A percentile compares a stretch with the other conserved stretches of the same genome.
phyloP scores from a whole-genome alignment of 2,113 vertebrate genomes.

The Chlorodrepanis virens region DNA sequence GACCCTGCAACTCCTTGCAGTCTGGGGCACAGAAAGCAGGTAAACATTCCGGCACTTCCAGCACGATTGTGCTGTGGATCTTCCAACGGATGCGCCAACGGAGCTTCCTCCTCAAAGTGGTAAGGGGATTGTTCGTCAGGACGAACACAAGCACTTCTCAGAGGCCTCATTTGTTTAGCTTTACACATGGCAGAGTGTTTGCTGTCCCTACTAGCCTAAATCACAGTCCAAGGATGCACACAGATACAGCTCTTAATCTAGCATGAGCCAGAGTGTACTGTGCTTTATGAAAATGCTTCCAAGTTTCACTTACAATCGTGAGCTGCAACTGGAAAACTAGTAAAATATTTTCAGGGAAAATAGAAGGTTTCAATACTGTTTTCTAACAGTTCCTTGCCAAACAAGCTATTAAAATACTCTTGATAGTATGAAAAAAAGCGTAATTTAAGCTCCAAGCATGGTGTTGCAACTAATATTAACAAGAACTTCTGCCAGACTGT shows the following conservation, averaged over 20 bases:
- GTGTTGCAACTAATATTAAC: background rate
- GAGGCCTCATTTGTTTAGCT: background rate
- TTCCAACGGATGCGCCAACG: background rate
- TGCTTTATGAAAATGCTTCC: background rate
- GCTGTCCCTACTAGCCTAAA: background rate
- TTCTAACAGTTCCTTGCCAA: background rate
- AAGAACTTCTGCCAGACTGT: background rate
- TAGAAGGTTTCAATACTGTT: background rate
- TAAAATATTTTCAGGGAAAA: background rate
- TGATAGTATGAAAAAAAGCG: background rate
- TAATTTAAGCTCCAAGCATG: background rate
- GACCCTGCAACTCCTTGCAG: background rate
- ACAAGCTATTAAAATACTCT: background rate
- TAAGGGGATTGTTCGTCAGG: background rate
- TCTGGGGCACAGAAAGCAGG: background rate
- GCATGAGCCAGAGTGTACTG: background rate
- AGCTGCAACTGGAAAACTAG: background rate
- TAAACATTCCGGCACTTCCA: background rate
- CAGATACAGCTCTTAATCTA: background rate
- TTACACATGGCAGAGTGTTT: background rate
- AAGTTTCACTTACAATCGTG: background rate
- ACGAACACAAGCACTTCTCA: background rate
- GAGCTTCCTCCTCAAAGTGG: background rate
- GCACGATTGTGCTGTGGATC: background rate
- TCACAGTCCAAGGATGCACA: accelerated